Conservation (phyloP, 2,888 invertebrate genomes). For the Drosophila merina region DNA sequence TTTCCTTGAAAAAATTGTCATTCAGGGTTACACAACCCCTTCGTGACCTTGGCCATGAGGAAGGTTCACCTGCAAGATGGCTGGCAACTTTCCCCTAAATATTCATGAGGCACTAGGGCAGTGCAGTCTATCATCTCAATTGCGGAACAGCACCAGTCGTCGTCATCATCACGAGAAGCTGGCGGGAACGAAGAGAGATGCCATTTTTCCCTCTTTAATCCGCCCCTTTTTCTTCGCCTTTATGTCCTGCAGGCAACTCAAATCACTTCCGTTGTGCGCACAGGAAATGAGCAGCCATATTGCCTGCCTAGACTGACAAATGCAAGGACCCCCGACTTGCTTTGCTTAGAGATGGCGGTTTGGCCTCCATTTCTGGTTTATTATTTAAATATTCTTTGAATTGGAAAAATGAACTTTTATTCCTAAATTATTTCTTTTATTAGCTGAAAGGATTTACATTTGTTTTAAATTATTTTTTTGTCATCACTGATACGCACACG, state of each 20-base stretch:
- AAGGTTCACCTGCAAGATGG: slow-evolving; percentile 16
- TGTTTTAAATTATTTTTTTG: background rate
- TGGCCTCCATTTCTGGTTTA: background rate
- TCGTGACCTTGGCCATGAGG: slow-evolving; percentile 16
- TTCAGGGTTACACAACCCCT: slow-evolving; percentile 19
- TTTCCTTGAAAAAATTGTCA: slow-evolving; percentile 16
- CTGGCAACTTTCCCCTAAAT: slow-evolving; percentile 36
- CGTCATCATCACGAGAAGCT: slow-evolving; percentile 9
- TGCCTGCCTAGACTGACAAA: slow-evolving; percentile 53
- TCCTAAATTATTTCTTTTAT: background rate
- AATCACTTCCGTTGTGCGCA: slow-evolving; percentile 58
- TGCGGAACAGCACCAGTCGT: slow-evolving; percentile 23
- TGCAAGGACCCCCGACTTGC: slow-evolving; percentile 25
- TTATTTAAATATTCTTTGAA: background rate
- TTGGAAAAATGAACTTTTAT: background rate
- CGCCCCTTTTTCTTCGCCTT: slow-evolving; percentile 1
- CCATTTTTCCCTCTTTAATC: background rate
- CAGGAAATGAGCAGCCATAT: slow-evolving; percentile 66
- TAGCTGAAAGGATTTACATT: background rate
- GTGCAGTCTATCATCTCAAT: slow-evolving; percentile 35
- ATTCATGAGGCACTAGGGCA: slow-evolving; percentile 31
- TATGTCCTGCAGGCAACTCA: slow-evolving; percentile 34
- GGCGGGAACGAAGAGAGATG: slow-evolving; percentile 1
- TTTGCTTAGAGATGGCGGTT: background rate
- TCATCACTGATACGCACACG: slow-evolving; percentile 26